Conservation (phyloP, 1,140 invertebrate genomes). For the Sycophaga agraensis region DNA sequence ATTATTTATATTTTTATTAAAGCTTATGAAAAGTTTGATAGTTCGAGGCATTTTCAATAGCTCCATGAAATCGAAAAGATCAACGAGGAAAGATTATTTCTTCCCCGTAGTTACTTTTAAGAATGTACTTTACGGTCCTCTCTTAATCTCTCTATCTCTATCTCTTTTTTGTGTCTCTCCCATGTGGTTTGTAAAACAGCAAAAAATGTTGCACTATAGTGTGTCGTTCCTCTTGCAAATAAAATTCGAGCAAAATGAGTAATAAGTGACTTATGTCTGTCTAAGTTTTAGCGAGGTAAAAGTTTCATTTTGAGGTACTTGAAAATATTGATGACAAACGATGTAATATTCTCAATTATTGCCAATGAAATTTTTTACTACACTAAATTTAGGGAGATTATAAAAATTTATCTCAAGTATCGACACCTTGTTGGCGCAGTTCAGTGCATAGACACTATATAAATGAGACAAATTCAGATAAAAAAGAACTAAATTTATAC, state of each 20-base stretch:
- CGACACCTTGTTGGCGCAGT: slow-evolving; percentile 43
- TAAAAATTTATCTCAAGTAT: slow-evolving; percentile 34
- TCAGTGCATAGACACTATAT: slow-evolving; percentile 10
- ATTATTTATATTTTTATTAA: not conserved
- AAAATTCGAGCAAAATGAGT: slow-evolving; percentile 12
- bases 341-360: no score
- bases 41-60: slow-evolving; percentile 1
- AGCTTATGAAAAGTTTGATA: not conserved
- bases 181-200: slow-evolving; percentile 30
- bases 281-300: no score
- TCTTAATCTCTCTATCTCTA: slow-evolving; percentile 32
- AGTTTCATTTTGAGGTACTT: no score
- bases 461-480: slow-evolving; percentile 27
- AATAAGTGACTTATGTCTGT: no score
- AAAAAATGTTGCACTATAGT: slow-evolving; percentile 7
- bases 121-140: slow-evolving; percentile 48
- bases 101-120: slow-evolving; percentile 25
- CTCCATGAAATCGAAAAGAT: slow-evolving; percentile 11
- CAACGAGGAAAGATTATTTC: slow-evolving; percentile 17
- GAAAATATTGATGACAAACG: no score
- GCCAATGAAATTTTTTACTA: no score
- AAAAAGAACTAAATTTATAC: not conserved
- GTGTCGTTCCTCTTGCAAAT: slow-evolving; percentile 7
- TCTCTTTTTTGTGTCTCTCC: slow-evolving; percentile 5
- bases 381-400: no score